phyloP scores from a whole-genome alignment of 2,113 vertebrate genomes.

The Furnarius figulus region DNA sequence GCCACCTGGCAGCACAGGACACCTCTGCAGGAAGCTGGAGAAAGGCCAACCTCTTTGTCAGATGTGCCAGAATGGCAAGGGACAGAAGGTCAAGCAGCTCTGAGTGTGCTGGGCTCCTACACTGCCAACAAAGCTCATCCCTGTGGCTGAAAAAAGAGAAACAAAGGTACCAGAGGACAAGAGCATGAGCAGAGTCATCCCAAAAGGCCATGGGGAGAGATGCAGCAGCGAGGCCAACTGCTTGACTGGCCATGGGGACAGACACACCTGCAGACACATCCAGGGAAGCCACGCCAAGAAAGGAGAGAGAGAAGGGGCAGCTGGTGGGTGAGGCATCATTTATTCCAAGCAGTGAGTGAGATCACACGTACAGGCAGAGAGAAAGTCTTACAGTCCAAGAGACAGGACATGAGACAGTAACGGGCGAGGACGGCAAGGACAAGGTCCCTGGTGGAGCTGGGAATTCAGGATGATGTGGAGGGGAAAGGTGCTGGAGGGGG shows the following conservation, averaged over 20 bases:
- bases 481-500: neutral
- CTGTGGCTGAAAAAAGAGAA: neutral
- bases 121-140: neutral
- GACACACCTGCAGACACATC: neutral
- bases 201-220: neutral
- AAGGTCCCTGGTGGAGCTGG: neutral
- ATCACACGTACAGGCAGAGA: conserved; percentile 1
- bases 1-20: neutral
- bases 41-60: neutral
- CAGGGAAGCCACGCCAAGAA: conserved; percentile 3
- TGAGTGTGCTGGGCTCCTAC: neutral
- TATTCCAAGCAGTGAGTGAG: neutral
- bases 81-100: neutral
- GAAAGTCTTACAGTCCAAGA: neutral
- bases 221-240: fast-evolving
- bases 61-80: neutral
- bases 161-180: neutral
- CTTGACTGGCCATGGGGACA: neutral
- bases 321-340: neutral
- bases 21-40: neutral
- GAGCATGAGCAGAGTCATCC: neutral
- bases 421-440: neutral
- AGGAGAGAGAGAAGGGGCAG: neutral
- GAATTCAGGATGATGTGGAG: neutral
- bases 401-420: neutral